Evolutionary conservation across 2,113 vertebrate species (phyloP), one percentile per base, ranked within the genome.

Genomic region (Nicator chloris): DNA sequence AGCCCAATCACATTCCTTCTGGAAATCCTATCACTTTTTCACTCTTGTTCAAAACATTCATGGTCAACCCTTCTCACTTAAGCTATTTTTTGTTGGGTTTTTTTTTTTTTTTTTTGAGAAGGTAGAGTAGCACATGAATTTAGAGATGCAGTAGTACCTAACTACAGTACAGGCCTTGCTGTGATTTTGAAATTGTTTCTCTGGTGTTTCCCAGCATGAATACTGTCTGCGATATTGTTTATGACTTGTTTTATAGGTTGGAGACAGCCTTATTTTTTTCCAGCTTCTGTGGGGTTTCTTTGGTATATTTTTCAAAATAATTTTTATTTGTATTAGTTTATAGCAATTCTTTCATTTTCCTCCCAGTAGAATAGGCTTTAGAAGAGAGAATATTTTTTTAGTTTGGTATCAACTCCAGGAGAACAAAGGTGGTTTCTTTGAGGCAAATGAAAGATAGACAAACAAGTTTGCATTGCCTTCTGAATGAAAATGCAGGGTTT

Each of bases 231-330:
- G 4, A 37, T 35, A 30, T 9, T 50, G 9, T 39, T 89, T 39
- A 13, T 73, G 37, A 4, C 3, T 45, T 84, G 31, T 63, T 72
- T 86, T 22, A 11, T 59, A 75, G 33, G 3, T 70, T 12, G 6
- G 8, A 28, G 26, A 68, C 7, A 84, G 10, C 6, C 2, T 77
- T 16, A 15, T 7, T 70, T 51, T 51, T 40, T 35, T 81, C 63
- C 11, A 22, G 1, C 4, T 44, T 42, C 18, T 53, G 6, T 68
- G 4, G 6, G 5, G 0, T 1, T n/a, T 26, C 59, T 73, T 57
- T n/a, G 18, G 2, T 47, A 2, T 16, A 35, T 18, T 59, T 85
- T 79, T 50, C 5, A 42, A 59, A 35, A 16, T 19, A 37, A 11
- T 69, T 86, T 85, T 86, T 35, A n/a, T 66, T 42, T 51, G 0